phyloP scores from a whole-genome alignment of 2,888 invertebrate genomes.

The Nomada hirtipes region DNA sequence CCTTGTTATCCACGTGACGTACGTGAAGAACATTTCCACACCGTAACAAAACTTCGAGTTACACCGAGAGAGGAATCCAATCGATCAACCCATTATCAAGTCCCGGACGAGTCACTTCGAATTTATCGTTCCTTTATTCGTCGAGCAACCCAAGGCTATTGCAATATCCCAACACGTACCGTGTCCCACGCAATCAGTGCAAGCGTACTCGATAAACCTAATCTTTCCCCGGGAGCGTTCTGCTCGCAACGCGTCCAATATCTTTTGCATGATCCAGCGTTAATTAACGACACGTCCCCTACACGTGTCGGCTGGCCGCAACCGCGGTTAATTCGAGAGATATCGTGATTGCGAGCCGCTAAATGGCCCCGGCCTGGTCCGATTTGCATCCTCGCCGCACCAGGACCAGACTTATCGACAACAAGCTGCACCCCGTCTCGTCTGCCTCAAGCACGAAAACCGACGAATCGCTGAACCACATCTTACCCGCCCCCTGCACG shows the following conservation, averaged over 20 bases:
- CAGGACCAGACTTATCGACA: conserved; percentile 20
- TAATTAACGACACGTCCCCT: conserved; percentile 50
- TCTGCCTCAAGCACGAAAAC: conserved; percentile 1
- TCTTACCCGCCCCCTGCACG: conserved; percentile 9
- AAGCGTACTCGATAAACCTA: conserved; percentile 13
- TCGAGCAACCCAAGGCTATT: neutral
- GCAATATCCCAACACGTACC: neutral
- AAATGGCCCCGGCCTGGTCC: conserved; percentile 19
- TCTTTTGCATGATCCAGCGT: conserved; percentile 28
- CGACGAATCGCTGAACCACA: neutral
- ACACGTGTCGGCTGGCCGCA: conserved; percentile 44
- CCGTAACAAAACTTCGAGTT: neutral
- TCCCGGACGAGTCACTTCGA: neutral
- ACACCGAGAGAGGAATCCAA: neutral
- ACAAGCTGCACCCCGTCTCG: conserved; percentile 21
- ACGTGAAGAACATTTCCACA: no score
- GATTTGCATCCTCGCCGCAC: conserved; percentile 40
- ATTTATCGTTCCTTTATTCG: neutral
- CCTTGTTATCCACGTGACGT: no score
- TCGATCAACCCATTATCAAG: conserved; percentile 21
- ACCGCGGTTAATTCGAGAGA: conserved; percentile 25
- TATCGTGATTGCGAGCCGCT: conserved; percentile 34
- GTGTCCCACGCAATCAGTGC: neutral
- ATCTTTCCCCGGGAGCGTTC: conserved; percentile 1
- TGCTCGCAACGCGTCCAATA: neutral